phyloP scores from a whole-genome alignment of 1,140 invertebrate species.

The Bombus sibiricus region DNA sequence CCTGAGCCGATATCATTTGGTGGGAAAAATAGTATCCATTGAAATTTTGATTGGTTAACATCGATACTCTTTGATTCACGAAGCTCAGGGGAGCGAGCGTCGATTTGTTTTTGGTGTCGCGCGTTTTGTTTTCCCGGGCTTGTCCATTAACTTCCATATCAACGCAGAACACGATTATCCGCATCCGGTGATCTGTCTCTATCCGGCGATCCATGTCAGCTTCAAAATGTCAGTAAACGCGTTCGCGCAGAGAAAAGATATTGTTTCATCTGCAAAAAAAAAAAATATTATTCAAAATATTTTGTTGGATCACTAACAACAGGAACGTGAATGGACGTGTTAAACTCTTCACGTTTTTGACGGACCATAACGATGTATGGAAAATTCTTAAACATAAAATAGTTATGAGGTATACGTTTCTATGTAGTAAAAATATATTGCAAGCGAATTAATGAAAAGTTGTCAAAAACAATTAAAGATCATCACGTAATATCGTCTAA shows the following conservation, averaged over 20 bases:
- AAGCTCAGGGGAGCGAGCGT: slow-evolving; percentile 22
- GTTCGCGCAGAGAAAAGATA: not conserved
- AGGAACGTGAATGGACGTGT: not conserved
- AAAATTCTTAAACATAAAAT: not conserved
- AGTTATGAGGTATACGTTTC: too few species aligned
- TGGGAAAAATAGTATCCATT: slow-evolving; percentile 18
- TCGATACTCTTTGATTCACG: slow-evolving; percentile 36
- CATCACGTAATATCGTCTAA: not conserved
- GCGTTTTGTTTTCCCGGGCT: slow-evolving; percentile 47
- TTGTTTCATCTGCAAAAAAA: not conserved
- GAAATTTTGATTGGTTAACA: slow-evolving; percentile 56
- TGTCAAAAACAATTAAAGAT: not conserved
- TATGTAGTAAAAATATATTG: not conserved
- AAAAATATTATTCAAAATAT: slow-evolving; percentile 2
- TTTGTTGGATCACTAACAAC: not conserved
- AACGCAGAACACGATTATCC: slow-evolving; percentile 32
- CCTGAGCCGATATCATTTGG: not conserved
- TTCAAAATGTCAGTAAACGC: slow-evolving; percentile 5
- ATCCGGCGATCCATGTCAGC: not conserved
- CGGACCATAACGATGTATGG: too few species aligned
- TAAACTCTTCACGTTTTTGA: not conserved
- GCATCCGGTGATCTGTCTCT: slow-evolving; percentile 28
- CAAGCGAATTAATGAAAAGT: not conserved
- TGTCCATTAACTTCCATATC: slow-evolving; percentile 21
- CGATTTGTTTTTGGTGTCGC: slow-evolving; percentile 55